These are phyloP conservation scores for Plecturocebus donacophilus DNA, from an alignment of 2,113 vertebrate genomes.

Conservation along the genomic window DNA sequence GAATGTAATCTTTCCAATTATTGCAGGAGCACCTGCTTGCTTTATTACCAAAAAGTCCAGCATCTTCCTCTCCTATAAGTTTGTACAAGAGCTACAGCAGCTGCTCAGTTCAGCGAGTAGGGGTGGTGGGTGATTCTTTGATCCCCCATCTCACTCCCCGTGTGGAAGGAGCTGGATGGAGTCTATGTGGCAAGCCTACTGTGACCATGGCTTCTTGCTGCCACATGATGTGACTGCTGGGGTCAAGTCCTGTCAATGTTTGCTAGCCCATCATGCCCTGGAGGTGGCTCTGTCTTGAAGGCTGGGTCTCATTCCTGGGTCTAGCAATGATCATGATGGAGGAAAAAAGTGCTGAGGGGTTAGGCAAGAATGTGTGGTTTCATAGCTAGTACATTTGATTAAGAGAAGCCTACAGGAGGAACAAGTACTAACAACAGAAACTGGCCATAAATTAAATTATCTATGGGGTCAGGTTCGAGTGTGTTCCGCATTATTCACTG, in stretches of 20 bases:
- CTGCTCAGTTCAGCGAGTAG: not conserved
- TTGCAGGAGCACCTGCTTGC: not conserved
- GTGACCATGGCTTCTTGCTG: not conserved
- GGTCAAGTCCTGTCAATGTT: not conserved
- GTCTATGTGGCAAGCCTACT: not conserved
- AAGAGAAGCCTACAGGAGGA: not conserved
- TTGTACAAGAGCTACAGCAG: not conserved
- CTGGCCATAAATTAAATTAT: not conserved
- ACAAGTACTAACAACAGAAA: conserved; percentile 6
- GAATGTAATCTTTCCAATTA: not conserved
- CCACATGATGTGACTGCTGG: not conserved
- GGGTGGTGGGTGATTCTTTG: not conserved
- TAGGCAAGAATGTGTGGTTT: not conserved
- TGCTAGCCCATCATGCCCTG: not conserved
- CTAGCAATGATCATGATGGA: not conserved
- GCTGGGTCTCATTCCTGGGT: not conserved
- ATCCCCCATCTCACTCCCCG: rapidly evolving
- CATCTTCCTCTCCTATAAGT: not conserved
- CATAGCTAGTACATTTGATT: not conserved
- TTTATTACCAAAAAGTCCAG: not conserved
- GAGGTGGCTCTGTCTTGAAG: not conserved
- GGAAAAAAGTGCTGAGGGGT: not conserved
- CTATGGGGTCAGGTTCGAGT: not conserved
- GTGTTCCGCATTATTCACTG: not conserved
- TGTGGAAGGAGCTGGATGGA: not conserved